Base-by-base conservation (phyloP, 2,113 vertebrate species). In the Ursus arctos region DNA sequence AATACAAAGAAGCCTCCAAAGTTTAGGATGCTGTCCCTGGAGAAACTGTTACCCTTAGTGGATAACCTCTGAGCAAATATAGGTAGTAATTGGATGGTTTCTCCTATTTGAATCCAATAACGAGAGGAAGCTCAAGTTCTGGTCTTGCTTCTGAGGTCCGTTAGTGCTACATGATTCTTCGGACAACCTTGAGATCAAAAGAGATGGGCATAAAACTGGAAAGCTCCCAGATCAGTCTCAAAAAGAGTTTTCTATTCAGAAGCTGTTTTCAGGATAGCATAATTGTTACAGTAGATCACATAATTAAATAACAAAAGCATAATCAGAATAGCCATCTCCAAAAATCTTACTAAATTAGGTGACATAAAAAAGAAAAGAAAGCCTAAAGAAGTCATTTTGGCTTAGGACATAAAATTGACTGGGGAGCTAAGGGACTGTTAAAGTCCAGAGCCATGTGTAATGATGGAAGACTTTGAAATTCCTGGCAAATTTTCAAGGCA, bases 121-220 rank as follows among this genome's bases (percentile, higher is more conserved):
- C 85, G 24, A 77, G 63, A 92, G 0, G 0, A 96, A 90, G 28
- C 1, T 1, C 3, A 31, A 40, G 0, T 59, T 57, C 91, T 93
- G 36, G 16, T 83, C 85, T 96, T 72, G 92, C 86, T 97, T 96
- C 53, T 85, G 53, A 95, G 94, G 55, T 77, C 77, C 93, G 94
- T 10, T 93, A 98, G 91, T 12, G 22, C 26, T 63, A 69, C 69
- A 90, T 94, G 97, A 97, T 97, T 98, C 88, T 98, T 97, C 96
- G 51, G 95, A 97, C 76, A 98, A 98, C 96, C 26, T 85, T 97
- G 97, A 98, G 86, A 98, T 97, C 95, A 96, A 97, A 98, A 96
- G 5, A 96, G 31, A 91, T 0, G 40, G 71, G 47, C 49, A 95
- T 87, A 86, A 97, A 97, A 96, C 92, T 98, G 92, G 94, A 98